Percentiles rank a stretch among this genome's conserved stretches.
These are phyloP conservation scores for Matsumyia berberina DNA, from an alignment of 2,888 invertebrate genomes.

Conservation along the genomic window DNA sequence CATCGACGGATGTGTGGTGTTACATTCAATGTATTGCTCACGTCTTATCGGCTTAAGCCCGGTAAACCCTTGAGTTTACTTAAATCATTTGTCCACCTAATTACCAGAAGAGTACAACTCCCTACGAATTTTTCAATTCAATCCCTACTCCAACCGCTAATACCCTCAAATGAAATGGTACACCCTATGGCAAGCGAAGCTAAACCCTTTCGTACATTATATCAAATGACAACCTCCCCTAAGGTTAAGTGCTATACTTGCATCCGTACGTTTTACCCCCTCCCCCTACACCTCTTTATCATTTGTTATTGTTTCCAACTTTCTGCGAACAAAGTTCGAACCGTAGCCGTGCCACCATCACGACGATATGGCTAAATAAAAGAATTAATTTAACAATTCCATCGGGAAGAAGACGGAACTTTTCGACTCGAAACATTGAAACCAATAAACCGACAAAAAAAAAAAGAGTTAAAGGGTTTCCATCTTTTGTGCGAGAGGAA, in stretches of 20 bases:
- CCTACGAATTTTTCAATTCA: neutral
- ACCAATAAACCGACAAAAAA: constrained; percentile 28
- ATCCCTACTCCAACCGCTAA: constrained; percentile 18
- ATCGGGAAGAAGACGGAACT: constrained; percentile 8
- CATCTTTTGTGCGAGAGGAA: neutral
- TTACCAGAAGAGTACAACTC: constrained; percentile 17
- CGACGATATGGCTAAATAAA: constrained; percentile 1
- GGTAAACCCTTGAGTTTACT: constrained; percentile 15
- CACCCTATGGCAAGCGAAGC: neutral
- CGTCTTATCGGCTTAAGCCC: constrained; percentile 25
- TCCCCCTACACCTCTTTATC: neutral
- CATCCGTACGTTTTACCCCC: neutral
- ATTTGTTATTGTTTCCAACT: neutral
- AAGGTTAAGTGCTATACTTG: constrained; percentile 12
- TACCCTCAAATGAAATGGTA: constrained; percentile 9
- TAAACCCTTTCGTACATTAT: neutral
- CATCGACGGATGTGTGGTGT: neutral
- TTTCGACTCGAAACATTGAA: constrained; percentile 29
- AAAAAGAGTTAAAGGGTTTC: constrained; percentile 1
- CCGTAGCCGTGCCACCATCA: neutral
- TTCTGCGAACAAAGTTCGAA: constrained; percentile 7
- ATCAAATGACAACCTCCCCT: constrained; percentile 12
- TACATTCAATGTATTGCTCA: constrained; percentile 31
- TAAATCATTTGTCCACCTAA: constrained; percentile 39
- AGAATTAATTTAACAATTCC: constrained; percentile 26